Evolutionary conservation across 2,113 vertebrate genomes (phyloP).

Genomic region (Taxidea taxus): DNA sequence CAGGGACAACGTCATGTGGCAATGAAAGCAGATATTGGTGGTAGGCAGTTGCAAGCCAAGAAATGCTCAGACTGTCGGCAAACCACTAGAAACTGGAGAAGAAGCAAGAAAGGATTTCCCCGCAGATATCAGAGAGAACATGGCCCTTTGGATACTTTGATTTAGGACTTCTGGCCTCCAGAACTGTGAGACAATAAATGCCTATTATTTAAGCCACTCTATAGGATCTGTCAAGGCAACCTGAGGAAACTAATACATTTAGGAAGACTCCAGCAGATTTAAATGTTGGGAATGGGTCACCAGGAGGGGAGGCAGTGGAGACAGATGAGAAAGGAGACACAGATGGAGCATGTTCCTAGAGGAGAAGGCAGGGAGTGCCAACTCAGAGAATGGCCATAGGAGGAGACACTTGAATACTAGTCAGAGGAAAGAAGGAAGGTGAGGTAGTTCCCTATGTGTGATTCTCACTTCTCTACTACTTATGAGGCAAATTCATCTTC

Average conservation of each 20-base stretch:
- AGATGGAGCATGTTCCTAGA: background rate
- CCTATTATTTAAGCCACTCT: background rate
- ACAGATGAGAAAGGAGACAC: background rate
- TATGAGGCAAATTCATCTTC: background rate
- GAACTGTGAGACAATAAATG: background rate
- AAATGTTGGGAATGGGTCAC: background rate
- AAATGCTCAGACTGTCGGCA: background rate
- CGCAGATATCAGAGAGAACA: background rate
- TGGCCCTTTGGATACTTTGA: too few species aligned
- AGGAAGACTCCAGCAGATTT: background rate
- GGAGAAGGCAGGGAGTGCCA: background rate
- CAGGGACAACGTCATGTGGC: background rate
- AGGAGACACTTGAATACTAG: background rate
- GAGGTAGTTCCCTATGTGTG: background rate
- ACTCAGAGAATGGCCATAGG: background rate
- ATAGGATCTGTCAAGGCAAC: background rate
- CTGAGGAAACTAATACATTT: background rate
- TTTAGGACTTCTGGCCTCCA: background rate
- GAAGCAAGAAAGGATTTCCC: background rate
- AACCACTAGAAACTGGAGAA: background rate
- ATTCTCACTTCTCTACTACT: background rate
- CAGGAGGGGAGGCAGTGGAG: background rate
- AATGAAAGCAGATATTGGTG: background rate
- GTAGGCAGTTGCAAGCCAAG: background rate
- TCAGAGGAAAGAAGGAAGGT: background rate